Conservation (phyloP, 2,888 invertebrate genomes). For the Stenoptilia bipunctidactyla region DNA sequence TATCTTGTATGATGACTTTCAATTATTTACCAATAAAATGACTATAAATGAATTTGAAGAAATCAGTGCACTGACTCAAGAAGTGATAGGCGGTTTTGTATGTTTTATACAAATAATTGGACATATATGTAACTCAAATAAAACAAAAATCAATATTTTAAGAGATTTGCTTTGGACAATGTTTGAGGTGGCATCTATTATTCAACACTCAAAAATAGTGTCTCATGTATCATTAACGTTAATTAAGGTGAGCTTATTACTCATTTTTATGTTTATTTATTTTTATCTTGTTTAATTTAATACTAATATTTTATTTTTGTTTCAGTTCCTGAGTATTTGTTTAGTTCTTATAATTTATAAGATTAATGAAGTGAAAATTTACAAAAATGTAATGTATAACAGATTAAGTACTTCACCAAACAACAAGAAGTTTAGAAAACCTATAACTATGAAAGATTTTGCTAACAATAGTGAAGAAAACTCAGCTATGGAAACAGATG, state of each 20-base stretch:
- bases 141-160: constrained; percentile 37
- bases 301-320: constrained; percentile 19
- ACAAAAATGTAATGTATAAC: constrained; percentile 19
- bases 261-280: neutral
- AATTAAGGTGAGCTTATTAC: constrained; percentile 38
- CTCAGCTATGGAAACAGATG: constrained; percentile 46
- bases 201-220: constrained; percentile 26
- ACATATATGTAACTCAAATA: constrained; percentile 46
- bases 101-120: constrained; percentile 52
- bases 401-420: constrained; percentile 30
- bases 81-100: constrained; percentile 43
- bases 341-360: constrained; percentile 41
- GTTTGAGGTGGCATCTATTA: constrained; percentile 38
- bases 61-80: constrained; percentile 38
- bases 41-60: constrained; percentile 27
- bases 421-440: constrained; percentile 28
- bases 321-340: constrained; percentile 42
- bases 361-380: constrained; percentile 28
- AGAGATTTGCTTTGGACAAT: constrained; percentile 52
- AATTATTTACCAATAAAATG: constrained; percentile 25
- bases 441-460: constrained; percentile 15
- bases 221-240: constrained; percentile 35
- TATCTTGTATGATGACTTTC: constrained; percentile 15
- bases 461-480: constrained; percentile 36
- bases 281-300: neutral